phyloP scores from a whole-genome alignment of 2,888 invertebrate species.

The Halictus ligatus region DNA sequence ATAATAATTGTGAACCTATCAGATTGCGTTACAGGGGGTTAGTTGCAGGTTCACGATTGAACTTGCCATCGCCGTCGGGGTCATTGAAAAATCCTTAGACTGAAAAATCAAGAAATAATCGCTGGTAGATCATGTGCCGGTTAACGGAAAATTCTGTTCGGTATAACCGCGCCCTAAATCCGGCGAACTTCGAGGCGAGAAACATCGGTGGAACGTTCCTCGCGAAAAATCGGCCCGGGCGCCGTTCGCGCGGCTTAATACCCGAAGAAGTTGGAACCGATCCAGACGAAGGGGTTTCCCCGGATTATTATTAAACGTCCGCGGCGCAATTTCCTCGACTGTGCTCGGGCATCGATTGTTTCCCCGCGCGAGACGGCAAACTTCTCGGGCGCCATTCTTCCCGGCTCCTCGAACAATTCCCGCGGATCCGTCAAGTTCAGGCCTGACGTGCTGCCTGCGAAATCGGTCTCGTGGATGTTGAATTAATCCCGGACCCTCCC shows the following conservation, averaged over 20 bases:
- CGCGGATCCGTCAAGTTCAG: background rate
- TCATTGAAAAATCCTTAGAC: no score
- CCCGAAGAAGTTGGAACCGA: constrained; percentile 57
- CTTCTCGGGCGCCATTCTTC: constrained; percentile 1
- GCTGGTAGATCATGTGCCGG: no score
- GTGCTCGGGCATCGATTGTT: background rate
- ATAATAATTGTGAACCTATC: background rate
- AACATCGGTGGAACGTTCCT: background rate
- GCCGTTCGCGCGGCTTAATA: constrained; percentile 41
- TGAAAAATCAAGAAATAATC: no score
- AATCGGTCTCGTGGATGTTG: background rate
- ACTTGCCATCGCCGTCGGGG: no score
- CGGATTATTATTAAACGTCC: constrained; percentile 55
- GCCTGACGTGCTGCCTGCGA: background rate
- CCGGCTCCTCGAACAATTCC: constrained; percentile 1
- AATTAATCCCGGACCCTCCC: background rate
- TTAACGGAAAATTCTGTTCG: background rate
- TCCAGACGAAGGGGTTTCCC: constrained; percentile 55
- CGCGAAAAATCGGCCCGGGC: constrained; percentile 14
- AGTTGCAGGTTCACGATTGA: no score
- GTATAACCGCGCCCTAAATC: background rate
- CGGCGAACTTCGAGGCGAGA: background rate
- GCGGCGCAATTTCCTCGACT: constrained; percentile 25
- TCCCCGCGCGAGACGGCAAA: constrained; percentile 1
- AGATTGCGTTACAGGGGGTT: no score